Percentiles rank a stretch among this genome's conserved stretches.
Conservation (phyloP, 1,140 invertebrate genomes). For the Brachionus sp. region DNA sequence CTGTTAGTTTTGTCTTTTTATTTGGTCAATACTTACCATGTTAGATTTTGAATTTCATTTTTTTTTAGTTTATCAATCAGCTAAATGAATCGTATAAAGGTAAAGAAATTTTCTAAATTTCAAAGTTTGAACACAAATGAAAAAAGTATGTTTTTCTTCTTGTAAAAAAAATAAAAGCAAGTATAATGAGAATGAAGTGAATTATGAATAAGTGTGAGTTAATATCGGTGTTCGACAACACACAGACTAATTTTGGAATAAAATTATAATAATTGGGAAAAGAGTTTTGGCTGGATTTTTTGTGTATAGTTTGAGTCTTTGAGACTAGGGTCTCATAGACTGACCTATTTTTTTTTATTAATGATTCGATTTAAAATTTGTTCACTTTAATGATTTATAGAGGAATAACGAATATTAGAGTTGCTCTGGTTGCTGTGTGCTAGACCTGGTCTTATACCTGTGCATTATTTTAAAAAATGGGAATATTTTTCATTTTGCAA, state of each 20-base stretch:
- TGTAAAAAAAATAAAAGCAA: background rate
- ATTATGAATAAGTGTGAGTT: constrained; percentile 32
- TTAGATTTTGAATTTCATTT: constrained; percentile 35
- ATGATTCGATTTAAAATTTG: background rate
- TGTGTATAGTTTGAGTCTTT: background rate
- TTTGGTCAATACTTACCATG: background rate
- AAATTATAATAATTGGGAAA: background rate
- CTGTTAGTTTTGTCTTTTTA: background rate
- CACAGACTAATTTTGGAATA: background rate
- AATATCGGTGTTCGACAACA: background rate
- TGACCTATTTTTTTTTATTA: background rate
- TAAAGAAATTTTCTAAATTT: background rate
- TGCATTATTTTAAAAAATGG: background rate
- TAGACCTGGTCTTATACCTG: background rate
- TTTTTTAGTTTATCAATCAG: background rate
- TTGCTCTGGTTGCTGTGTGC: constrained; percentile 23
- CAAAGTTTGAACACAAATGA: background rate
- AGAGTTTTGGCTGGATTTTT: background rate
- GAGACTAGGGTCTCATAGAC: background rate
- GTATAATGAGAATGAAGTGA: constrained; percentile 37
- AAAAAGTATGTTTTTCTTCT: constrained; percentile 21
- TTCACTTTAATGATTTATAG: background rate
- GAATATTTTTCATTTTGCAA: background rate
- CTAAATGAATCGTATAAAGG: background rate
- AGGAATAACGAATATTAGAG: background rate